Conservation (phyloP, 2,113 vertebrate genomes). For the Leuciscus idus region DNA sequence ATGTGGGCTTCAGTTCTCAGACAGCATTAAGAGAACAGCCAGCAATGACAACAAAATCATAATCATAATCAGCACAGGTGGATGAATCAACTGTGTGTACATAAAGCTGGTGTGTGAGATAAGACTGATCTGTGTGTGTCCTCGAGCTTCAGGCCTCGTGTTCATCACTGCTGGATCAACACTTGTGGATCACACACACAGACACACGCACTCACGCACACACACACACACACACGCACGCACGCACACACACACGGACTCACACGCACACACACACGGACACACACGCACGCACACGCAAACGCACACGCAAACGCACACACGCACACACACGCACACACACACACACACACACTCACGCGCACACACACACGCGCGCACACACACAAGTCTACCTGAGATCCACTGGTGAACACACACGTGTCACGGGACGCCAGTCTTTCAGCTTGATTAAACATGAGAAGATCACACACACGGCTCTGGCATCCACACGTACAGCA, state of each 20-base stretch:
- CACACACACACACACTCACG: too few relatives aligned
- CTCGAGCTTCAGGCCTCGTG: constrained; percentile 40
- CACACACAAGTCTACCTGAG: too few relatives aligned
- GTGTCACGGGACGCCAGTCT: too few relatives aligned
- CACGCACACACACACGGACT: too few relatives aligned
- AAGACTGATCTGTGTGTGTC: constrained; percentile 65
- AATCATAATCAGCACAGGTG: constrained; percentile 64
- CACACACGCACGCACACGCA: too few relatives aligned
- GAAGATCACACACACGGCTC: constrained; percentile 12
- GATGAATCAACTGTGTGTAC: constrained; percentile 66
- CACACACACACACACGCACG: background rate
- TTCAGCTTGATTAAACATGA: constrained; percentile 44
- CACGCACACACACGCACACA: too few relatives aligned
- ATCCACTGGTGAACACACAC: too few relatives aligned
- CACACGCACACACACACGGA: too few relatives aligned
- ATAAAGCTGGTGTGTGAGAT: constrained; percentile 71
- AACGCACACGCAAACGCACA: too few relatives aligned
- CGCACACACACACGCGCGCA: too few relatives aligned
- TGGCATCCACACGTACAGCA: constrained; percentile 21
- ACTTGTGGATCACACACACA: too few relatives aligned
- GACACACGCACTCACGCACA: too few relatives aligned
- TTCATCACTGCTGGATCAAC: constrained; percentile 22
- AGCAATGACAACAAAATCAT: constrained; percentile 26
- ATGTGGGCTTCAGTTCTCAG: constrained; percentile 30
- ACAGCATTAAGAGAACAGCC: constrained; percentile 28